A percentile compares a stretch with the other conserved stretches of the same genome.
These are phyloP conservation scores for Marcusenius ussheri DNA, from an alignment of 2,113 vertebrate genomes.

Conservation along the genomic window DNA sequence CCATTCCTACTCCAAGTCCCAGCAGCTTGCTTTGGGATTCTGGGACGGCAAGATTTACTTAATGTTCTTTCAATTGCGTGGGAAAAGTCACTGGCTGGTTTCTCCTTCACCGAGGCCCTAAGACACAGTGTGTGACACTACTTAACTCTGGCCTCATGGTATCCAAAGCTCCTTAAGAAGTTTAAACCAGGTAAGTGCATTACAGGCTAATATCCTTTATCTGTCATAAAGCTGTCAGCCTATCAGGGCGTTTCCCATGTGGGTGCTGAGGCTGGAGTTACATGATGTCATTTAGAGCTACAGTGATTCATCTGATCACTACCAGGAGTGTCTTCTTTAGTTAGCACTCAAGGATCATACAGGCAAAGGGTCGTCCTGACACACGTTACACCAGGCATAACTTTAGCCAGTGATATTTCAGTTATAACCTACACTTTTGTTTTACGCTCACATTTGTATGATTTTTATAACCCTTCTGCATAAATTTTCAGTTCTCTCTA, in stretches of 20 bases:
- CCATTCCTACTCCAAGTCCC: background rate
- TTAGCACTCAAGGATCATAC: background rate
- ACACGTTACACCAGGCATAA: background rate
- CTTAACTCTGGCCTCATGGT: background rate
- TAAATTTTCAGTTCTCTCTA: background rate
- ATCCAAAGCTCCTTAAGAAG: background rate
- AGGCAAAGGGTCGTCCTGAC: background rate
- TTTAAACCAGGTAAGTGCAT: background rate
- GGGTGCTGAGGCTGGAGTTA: background rate
- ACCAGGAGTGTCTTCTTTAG: background rate
- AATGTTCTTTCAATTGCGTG: background rate
- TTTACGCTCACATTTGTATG: background rate
- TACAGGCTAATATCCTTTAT: background rate
- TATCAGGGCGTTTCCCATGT: background rate
- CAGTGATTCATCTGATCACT: background rate
- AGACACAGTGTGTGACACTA: background rate
- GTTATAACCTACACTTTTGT: background rate
- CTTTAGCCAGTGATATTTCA: background rate
- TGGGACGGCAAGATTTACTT: background rate
- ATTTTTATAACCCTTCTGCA: background rate
- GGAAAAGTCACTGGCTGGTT: background rate
- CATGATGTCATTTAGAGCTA: background rate
- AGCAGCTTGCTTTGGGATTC: background rate
- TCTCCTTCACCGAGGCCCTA: background rate
- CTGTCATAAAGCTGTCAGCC: background rate